Evolutionary conservation across 1,140 invertebrate genomes (phyloP).

Genomic region (Cotesia glomerata): DNA sequence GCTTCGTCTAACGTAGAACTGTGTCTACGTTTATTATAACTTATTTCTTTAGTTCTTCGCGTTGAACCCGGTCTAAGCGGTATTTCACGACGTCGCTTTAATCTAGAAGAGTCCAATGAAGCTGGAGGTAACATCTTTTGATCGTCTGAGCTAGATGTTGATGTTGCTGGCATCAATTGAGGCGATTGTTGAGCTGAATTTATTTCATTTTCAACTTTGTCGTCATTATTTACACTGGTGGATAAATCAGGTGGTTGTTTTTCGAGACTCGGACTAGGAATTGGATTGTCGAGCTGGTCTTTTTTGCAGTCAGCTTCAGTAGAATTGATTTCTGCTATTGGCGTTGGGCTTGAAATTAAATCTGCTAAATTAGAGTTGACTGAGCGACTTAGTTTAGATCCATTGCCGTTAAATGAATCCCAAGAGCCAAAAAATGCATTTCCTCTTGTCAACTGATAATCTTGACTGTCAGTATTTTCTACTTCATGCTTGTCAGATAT

Average conservation of each 20-base stretch:
- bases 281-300: too few species aligned
- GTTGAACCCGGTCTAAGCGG: constrained; percentile 6
- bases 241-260: neutral
- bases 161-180: constrained; percentile 22
- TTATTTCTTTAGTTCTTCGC: neutral
- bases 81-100: neutral
- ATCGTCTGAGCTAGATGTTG: neutral
- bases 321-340: too few species aligned
- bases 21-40: constrained; percentile 41
- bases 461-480: neutral
- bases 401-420: constrained; percentile 22
- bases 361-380: neutral
- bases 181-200: constrained; percentile 22
- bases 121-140: neutral
- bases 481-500: neutral
- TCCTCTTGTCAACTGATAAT: constrained; percentile 22
- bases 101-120: neutral
- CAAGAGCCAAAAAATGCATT: constrained; percentile 38
- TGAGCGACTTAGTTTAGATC: constrained; percentile 4
- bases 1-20: constrained; percentile 42
- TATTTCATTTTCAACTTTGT: constrained; percentile 17
- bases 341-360: neutral
- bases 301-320: too few species aligned
- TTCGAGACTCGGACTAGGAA: too few species aligned
- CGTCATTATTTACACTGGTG: neutral